Evolutionary conservation across 2,888 invertebrate species (phyloP).

Genomic region (Adineta ricciae): DNA sequence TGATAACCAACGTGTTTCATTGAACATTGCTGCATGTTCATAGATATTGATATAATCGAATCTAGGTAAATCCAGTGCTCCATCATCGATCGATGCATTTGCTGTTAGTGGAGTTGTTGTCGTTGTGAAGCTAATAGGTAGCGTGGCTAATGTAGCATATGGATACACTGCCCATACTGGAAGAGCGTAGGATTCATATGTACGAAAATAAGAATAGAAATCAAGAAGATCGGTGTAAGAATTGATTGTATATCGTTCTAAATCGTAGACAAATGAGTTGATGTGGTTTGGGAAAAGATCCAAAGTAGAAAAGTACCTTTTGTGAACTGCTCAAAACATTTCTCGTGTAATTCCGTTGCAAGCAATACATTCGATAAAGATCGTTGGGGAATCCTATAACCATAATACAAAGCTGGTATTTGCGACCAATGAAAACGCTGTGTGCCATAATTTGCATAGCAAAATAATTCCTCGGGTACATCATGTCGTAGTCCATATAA

Average conservation of each 20-base stretch:
- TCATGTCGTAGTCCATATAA: not conserved
- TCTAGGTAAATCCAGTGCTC: not conserved
- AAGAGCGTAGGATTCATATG: not conserved
- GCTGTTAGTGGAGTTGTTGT: not conserved
- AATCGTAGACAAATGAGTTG: too few relatives aligned
- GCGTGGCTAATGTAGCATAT: not conserved
- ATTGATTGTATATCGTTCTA: not conserved
- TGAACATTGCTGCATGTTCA: not conserved
- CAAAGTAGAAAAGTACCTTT: not conserved
- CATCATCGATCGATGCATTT: not conserved
- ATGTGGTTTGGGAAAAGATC: not conserved
- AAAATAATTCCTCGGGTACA: not conserved
- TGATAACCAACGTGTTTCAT: not conserved
- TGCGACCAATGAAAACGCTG: not conserved
- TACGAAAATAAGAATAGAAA: conserved; percentile 9
- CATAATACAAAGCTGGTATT: not conserved
- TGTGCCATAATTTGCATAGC: not conserved
- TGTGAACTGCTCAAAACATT: not conserved
- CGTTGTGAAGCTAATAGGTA: not conserved
- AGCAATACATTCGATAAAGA: not conserved
- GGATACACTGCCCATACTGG: not conserved
- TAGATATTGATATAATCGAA: not conserved
- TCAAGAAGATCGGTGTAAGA: not conserved
- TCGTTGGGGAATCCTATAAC: not conserved
- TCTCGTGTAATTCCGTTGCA: not conserved